Conservation (phyloP, 2,888 invertebrate species). For the Nephrotoma appendiculata region DNA sequence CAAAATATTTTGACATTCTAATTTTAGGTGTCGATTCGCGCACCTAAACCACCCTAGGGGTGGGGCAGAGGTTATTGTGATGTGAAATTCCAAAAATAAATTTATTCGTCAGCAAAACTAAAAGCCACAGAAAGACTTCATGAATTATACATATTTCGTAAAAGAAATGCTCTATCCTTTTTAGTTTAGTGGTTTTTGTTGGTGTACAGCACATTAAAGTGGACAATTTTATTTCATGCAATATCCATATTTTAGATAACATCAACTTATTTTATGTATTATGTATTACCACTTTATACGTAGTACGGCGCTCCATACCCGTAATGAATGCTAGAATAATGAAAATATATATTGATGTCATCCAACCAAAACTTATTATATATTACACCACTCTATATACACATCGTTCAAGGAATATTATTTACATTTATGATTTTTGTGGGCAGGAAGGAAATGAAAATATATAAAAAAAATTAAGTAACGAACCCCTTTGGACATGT, state of each 20-base stretch:
- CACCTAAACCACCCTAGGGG: neutral
- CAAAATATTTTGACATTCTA: neutral
- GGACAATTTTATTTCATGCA: neutral
- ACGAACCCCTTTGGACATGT: neutral
- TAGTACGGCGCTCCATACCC: neutral
- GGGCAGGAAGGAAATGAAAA: neutral
- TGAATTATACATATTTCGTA: neutral
- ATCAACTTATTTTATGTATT: neutral
- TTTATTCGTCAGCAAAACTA: neutral
- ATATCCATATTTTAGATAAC: neutral
- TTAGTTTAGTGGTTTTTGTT: neutral
- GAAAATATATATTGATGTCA: neutral
- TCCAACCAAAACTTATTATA: neutral
- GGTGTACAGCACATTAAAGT: neutral
- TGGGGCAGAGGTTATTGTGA: neutral
- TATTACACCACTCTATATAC: neutral
- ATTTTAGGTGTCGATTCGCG: neutral
- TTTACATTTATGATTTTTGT: neutral
- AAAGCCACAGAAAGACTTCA: neutral
- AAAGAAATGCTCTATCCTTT: neutral
- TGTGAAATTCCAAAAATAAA: neutral
- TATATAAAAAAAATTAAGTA: neutral
- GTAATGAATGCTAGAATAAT: neutral
- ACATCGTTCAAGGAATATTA: neutral
- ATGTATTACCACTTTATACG: neutral